Percentiles rank a stretch among this genome's conserved stretches.
Evolutionary conservation across 2,888 invertebrate genomes (phyloP).

Genomic region (Erebia ligea): DNA sequence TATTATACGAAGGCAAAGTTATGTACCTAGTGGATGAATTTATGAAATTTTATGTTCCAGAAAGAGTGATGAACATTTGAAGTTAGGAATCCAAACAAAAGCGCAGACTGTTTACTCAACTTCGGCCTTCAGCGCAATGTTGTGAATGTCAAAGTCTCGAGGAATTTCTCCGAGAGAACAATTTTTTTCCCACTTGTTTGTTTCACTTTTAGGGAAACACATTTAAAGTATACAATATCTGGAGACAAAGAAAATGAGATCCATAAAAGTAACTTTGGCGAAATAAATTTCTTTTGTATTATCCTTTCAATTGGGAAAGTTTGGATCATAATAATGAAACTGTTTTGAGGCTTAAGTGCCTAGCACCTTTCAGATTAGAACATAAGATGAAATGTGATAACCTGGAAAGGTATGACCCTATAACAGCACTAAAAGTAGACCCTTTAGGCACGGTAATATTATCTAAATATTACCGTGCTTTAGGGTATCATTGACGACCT

Average conservation of each 20-base stretch:
- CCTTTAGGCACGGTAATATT: too few species aligned
- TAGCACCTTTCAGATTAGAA: not conserved
- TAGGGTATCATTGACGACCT: too few species aligned
- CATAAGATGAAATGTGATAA: not conserved
- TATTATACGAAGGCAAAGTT: not conserved
- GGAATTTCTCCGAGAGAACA: conserved; percentile 24
- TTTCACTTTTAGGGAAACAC: conserved; percentile 33
- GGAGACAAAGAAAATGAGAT: conserved; percentile 41
- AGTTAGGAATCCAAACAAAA: conserved; percentile 9
- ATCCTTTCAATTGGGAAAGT: conserved; percentile 34
- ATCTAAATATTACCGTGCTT: too few species aligned
- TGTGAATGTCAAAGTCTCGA: conserved; percentile 35
- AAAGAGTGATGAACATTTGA: conserved; percentile 2
- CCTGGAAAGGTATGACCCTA: too few species aligned
- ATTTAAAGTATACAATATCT: conserved; percentile 39
- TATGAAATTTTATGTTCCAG: not conserved
- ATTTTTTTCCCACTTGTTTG: conserved; percentile 34
- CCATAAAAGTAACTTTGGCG: conserved; percentile 41
- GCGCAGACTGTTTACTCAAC: conserved; percentile 4
- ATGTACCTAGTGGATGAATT: not conserved
- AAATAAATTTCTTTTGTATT: conserved; percentile 41
- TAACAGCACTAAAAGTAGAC: too few species aligned
- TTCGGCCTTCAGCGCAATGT: conserved; percentile 17
- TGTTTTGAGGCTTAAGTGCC: not conserved
- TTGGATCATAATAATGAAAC: conserved; percentile 27